Conservation (phyloP, 2,113 vertebrate species). For the Pomatorhinus ruficollis region DNA sequence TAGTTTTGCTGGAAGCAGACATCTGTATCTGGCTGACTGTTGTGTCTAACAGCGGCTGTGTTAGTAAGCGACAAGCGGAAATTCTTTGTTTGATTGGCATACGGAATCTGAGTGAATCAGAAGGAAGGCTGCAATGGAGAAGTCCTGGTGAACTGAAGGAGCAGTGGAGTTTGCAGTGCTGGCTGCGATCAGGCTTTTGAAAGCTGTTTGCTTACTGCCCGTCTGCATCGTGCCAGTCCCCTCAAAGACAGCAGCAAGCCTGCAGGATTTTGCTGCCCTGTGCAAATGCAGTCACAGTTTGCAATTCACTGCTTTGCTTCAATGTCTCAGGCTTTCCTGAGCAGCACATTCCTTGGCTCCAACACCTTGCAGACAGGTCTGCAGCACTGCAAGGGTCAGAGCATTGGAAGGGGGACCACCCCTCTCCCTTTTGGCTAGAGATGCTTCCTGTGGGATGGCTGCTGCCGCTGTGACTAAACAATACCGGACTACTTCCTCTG, state of each 20-base stretch:
- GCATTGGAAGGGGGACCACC: neutral
- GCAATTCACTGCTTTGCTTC: neutral
- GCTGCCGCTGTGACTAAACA: slow-evolving; percentile 16
- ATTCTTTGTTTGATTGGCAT: neutral
- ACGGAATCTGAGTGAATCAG: neutral
- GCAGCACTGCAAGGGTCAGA: neutral
- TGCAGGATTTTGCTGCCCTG: neutral
- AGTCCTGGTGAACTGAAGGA: neutral
- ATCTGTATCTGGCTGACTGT: neutral
- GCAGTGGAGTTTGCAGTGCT: neutral
- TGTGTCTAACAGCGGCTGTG: neutral
- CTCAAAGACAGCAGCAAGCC: neutral
- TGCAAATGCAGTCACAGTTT: neutral
- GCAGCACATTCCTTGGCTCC: neutral
- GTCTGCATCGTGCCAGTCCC: neutral
- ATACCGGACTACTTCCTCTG: neutral
- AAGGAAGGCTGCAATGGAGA: neutral
- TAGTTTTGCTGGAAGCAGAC: neutral
- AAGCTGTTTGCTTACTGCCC: neutral
- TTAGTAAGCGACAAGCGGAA: neutral
- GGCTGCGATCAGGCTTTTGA: neutral
- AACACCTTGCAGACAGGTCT: neutral
- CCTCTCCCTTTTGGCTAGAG: slow-evolving; percentile 11
- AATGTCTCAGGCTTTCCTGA: neutral
- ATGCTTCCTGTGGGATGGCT: slow-evolving; percentile 37